Evolutionary conservation across 1,140 invertebrate genomes (phyloP), one percentile per base, ranked within the genome.

Genomic region (Frieseomelitta varia): DNA sequence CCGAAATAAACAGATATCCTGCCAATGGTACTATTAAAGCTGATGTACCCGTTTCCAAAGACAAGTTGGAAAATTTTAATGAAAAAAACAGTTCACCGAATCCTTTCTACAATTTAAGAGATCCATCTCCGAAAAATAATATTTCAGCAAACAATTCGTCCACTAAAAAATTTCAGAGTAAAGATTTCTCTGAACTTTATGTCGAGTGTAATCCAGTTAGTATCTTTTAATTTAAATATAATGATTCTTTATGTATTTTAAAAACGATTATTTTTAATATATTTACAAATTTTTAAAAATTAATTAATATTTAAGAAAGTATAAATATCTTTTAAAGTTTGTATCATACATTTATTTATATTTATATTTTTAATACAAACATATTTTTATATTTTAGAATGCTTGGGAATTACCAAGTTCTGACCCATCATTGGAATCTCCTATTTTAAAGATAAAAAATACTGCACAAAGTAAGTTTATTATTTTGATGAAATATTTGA

Each of bases 151-250:
- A n/a, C 15, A 53, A n/a, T 27, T 10, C 55, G 61, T n/a, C 55
- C 11, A 51, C 51, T 63, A 56, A 79, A 63, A 61, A 79, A 61
- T 24, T 53, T 11, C 75, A 78, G n/a, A 85, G 82, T 17, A 82
- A 53, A 56, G 87, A 87, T 75, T 87, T 93, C 63, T 72, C 91
- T 55, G 96, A 96, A 21, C 94, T 97, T 80, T 95, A 96, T 78
- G 95, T 97, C 71, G 95, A 97, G 81, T 96, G 97, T 78, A 96
- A 97, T 93, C 95, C 96, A 87, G 97, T 97, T 95, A 95, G 96
- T 96, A 90, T 67, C 68, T 84, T 76, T 76, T 55, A 56, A 15
- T 55, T 72, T 47, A 58, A 61, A 11, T 47, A 61, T 76, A 61
- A 74, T 71, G 10, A 39, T 69, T 69, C 21, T 30, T 69, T 79